Conservation (phyloP, 2,888 invertebrate genomes). For the Allolobophora icterica region DNA sequence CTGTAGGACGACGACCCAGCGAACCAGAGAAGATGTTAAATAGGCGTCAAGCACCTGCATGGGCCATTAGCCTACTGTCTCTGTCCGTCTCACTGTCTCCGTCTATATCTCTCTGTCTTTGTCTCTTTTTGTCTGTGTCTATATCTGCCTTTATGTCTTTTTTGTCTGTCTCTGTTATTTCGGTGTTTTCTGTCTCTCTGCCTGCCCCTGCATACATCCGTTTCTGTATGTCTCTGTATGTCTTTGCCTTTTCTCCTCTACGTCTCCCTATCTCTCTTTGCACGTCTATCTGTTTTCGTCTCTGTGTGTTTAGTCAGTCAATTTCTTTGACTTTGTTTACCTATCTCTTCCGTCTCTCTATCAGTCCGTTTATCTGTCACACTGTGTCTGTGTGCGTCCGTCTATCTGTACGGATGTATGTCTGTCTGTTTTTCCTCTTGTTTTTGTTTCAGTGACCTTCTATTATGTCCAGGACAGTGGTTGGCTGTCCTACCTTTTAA, state of each 20-base stretch:
- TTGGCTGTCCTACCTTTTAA: background rate
- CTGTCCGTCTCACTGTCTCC: no score
- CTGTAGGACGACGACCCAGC: no score
- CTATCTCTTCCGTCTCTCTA: background rate
- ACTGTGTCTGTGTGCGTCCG: background rate
- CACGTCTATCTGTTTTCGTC: background rate
- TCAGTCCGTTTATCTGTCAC: background rate
- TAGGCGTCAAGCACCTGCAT: no score
- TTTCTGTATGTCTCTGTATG: background rate
- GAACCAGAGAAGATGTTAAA: no score
- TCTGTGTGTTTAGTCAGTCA: background rate
- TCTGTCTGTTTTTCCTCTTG: background rate
- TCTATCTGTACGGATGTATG: background rate
- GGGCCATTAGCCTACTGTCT: no score
- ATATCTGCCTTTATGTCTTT: no score
- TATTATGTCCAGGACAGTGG: background rate
- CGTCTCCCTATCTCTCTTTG: background rate
- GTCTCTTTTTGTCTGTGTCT: no score
- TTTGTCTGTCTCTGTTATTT: background rate
- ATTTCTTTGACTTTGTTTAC: background rate
- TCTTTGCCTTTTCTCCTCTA: background rate
- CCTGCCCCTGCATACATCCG: background rate
- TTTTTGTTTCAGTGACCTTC: background rate
- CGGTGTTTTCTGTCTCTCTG: background rate
- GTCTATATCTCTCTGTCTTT: no score